phyloP scores from a whole-genome alignment of 2,888 invertebrate species.

The Merodon equestris region DNA sequence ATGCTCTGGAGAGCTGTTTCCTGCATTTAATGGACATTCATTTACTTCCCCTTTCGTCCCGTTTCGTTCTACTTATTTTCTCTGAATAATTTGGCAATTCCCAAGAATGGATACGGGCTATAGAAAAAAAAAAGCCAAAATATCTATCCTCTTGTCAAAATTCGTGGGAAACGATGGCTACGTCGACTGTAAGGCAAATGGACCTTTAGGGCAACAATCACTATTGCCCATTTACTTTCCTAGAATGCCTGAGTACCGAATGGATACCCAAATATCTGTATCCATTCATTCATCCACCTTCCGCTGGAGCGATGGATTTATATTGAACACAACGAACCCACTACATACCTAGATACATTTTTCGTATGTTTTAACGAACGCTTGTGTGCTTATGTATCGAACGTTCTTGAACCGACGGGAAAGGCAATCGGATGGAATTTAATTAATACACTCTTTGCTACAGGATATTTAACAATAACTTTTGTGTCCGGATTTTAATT shows the following conservation, averaged over 20 bases:
- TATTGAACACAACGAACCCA: no score
- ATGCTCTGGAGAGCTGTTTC: constrained; percentile 50
- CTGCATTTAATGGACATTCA: constrained; percentile 63
- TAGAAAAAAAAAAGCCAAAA: constrained; percentile 5
- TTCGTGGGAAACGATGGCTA: constrained; percentile 4
- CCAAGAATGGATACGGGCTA: constrained; percentile 18
- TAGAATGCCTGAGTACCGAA: constrained; percentile 1
- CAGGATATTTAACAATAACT: constrained; percentile 57
- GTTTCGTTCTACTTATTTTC: constrained; percentile 17
- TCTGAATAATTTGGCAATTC: constrained; percentile 63
- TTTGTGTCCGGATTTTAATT: constrained; percentile 60
- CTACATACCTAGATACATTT: not conserved
- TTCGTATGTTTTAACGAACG: no score
- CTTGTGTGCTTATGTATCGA: constrained; percentile 1
- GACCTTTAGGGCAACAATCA: constrained; percentile 28
- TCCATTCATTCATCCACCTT: constrained; percentile 21
- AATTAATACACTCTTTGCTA: constrained; percentile 53
- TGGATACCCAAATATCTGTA: constrained; percentile 8
- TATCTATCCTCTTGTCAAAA: constrained; percentile 43
- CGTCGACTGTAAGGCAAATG: not conserved
- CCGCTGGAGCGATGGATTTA: no score
- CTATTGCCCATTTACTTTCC: constrained; percentile 42
- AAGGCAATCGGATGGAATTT: constrained; percentile 54
- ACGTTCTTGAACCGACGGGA: constrained; percentile 29
- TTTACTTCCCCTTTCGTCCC: constrained; percentile 12